Evolutionary conservation across 2,113 vertebrate species (phyloP), one percentile per base, ranked within the genome.

Genomic region (Tachycineta bicolor): DNA sequence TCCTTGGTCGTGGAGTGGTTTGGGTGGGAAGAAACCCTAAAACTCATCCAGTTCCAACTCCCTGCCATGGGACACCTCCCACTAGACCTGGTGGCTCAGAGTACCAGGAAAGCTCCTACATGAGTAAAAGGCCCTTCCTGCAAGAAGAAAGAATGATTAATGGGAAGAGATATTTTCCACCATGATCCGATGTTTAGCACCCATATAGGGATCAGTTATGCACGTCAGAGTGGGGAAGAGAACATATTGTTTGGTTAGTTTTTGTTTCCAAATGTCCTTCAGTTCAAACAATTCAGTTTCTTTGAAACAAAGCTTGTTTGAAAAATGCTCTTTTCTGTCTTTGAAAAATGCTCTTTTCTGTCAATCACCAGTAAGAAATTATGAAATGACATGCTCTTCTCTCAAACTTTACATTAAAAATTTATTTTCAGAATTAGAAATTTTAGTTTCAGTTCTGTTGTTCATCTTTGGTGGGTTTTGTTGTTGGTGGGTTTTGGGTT

Each of bases 181-280:
- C 17, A 29, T 3, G 2, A 39, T 4, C 39, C 18, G 25, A 1
- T 2, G 9, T 31, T 67, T n/a, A 82, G 21, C 34, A 47, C 6
- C 24, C 22, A 7, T 1, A 4, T 1, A 44, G 24, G 20, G 28
- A 19, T 62, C n/a, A 29, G 12, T 34, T 12, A 5, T 67, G 19
- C 37, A 53, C 18, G 31, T 70, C 4, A 1, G 17, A 33, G 34
- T 14, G 14, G 13, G 7, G 2, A 20, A 22, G 78, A 37, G 43
- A 53, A 58, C 3, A 5, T 10, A 11, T 33, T 29, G 15, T 9
- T 58, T n/a, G 8, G 1, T 18, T 60, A 17, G n/a, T 0, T 29
- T 82, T 53, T 26, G 26, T 26, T 73, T 47, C 62, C 28, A 52
- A 55, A 14, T 12, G 17, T 47, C 11, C 53, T 79, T 90, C 64